phyloP scores from a whole-genome alignment of 1,140 invertebrate genomes.

The Ceratosolen solmsi region DNA sequence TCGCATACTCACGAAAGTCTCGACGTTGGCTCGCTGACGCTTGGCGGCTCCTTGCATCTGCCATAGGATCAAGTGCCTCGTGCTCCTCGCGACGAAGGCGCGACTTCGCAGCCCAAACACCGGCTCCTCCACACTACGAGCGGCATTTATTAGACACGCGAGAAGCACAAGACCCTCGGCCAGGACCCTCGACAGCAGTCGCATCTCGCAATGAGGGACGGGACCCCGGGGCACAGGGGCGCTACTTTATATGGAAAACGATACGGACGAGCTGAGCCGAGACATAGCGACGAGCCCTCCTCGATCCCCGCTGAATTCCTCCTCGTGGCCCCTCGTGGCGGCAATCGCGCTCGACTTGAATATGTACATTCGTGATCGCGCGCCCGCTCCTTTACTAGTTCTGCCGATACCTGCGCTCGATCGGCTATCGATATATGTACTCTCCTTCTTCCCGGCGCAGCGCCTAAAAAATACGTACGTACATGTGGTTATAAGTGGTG shows the following conservation, averaged over 20 bases:
- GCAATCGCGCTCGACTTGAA: neutral
- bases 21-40: neutral
- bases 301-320: slow-evolving; percentile 15
- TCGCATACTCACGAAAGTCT: slow-evolving; percentile 42
- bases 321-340: neutral
- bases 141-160: neutral
- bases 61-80: slow-evolving; percentile 5
- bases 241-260: no score
- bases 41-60: neutral
- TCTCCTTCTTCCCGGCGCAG: slow-evolving; percentile 36
- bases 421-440: slow-evolving; percentile 43
- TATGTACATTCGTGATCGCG: slow-evolving; percentile 28
- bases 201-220: slow-evolving; percentile 10
- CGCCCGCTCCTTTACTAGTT: slow-evolving; percentile 20
- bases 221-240: neutral
- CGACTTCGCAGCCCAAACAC: neutral
- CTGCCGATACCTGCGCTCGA: slow-evolving; percentile 16
- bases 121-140: no score
- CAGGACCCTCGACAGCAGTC: slow-evolving; percentile 1
- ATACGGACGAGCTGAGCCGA: no score
- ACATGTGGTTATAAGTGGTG: slow-evolving; percentile 1
- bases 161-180: neutral
- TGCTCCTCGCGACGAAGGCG: slow-evolving; percentile 12
- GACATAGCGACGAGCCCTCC: slow-evolving; percentile 4
- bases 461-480: neutral